These are phyloP conservation scores for Pocillopora verrucosa DNA, from an alignment of 64 coral and sea anemone genomes.

Conservation along the genomic window DNA sequence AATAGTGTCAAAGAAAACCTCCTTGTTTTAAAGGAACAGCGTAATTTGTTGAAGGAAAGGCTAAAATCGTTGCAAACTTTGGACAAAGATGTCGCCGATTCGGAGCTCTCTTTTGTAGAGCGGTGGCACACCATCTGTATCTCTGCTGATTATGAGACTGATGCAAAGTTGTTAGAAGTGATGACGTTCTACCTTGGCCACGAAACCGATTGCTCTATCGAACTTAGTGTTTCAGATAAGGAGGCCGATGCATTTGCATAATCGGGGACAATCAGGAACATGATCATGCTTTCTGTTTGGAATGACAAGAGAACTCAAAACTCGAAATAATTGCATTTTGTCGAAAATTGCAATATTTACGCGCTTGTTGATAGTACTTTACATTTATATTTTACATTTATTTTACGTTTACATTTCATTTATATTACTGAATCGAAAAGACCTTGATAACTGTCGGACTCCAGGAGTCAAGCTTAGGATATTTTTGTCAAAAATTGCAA, in stretches of 20 bases:
- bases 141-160: neutral
- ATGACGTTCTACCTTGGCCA: neutral
- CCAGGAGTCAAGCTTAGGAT: too few species aligned
- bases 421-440: too few species aligned
- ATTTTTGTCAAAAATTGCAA: too few species aligned
- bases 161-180: neutral
- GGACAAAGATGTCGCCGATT: neutral
- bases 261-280: too few species aligned
- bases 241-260: neutral
- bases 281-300: too few species aligned
- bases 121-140: neutral
- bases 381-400: too few species aligned
- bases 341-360: too few species aligned
- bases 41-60: neutral
- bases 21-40: neutral
- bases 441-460: too few species aligned
- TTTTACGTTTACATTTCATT: too few species aligned
- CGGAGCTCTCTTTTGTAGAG: neutral
- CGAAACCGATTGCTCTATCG: neutral
- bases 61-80: neutral
- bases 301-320: too few species aligned
- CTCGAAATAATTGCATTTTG: too few species aligned
- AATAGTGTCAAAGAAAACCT: slow-evolving; percentile 4
- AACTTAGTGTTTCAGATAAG: neutral
- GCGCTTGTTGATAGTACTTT: too few species aligned